phyloP scores from a whole-genome alignment of 2,888 invertebrate species.

The Platycnemis pennipes region DNA sequence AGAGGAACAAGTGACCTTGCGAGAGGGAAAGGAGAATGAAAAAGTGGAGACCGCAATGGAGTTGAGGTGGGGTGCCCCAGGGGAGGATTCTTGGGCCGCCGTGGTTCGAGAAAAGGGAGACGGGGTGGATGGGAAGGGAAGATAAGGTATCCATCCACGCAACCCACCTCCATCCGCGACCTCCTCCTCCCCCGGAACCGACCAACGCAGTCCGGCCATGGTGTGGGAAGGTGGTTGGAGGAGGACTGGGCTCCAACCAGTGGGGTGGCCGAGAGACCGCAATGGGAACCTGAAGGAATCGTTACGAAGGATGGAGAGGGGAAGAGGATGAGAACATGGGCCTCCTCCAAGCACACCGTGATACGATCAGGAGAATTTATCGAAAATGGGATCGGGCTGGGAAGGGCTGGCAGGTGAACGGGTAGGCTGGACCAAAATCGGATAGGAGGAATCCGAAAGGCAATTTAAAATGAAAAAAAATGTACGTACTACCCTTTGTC shows the following conservation, averaged over 20 bases:
- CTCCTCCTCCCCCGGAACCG: not conserved
- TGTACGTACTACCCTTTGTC: not conserved
- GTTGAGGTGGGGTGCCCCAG: slow-evolving; percentile 15
- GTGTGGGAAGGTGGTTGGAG: not conserved
- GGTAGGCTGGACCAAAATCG: slow-evolving; percentile 34
- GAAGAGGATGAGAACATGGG: slow-evolving; percentile 20
- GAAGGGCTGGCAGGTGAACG: slow-evolving; percentile 23
- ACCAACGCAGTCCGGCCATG: not conserved
- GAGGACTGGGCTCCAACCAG: not conserved
- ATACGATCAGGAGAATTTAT: slow-evolving; percentile 48
- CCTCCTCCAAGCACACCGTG: not conserved
- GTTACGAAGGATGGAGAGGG: not conserved
- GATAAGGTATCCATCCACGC: slow-evolving; percentile 57
- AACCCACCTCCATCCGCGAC: not conserved
- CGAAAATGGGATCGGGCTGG: slow-evolving; percentile 52
- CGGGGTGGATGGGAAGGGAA: slow-evolving; percentile 35
- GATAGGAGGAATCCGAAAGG: slow-evolving; percentile 34
- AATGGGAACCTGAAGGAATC: slow-evolving; percentile 50
- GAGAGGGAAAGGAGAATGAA: slow-evolving; percentile 9
- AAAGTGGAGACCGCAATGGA: slow-evolving; percentile 40
- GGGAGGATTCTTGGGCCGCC: slow-evolving; percentile 34
- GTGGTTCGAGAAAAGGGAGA: not conserved
- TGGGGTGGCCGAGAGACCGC: not conserved
- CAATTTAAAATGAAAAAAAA: slow-evolving; percentile 41
- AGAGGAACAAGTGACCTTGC: slow-evolving; percentile 49